Evolutionary conservation across 2,797 vertebrate species (phyloP).

Genomic region (Parauchenoglanis punctatus): DNA sequence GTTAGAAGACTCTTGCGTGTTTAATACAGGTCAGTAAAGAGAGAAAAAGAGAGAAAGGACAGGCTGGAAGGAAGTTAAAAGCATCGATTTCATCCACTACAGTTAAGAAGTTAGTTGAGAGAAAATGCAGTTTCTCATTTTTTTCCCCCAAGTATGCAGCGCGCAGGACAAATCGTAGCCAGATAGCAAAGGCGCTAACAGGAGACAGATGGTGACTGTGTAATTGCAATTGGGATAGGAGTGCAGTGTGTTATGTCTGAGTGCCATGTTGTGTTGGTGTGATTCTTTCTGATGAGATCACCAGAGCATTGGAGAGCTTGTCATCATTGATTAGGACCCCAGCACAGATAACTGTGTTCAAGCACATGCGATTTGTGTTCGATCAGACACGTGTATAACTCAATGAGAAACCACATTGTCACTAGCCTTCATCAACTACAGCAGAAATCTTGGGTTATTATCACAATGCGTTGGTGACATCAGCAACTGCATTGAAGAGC

Average conservation of each 20-base stretch:
- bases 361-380: constrained; percentile 63
- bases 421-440: constrained; percentile 75
- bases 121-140: constrained; percentile 85
- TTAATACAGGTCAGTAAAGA: constrained; percentile 77
- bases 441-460: constrained; percentile 73
- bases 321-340: constrained; percentile 66
- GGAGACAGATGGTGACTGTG: constrained; percentile 62
- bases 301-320: constrained; percentile 66
- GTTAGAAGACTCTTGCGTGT: constrained; percentile 79
- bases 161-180: constrained; percentile 78
- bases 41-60: constrained; percentile 56
- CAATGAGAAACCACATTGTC: constrained; percentile 86
- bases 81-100: constrained; percentile 77
- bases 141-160: constrained; percentile 67
- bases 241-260: constrained; percentile 27
- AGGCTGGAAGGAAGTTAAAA: constrained; percentile 72
- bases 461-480: constrained; percentile 78
- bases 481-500: constrained; percentile 81
- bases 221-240: constrained; percentile 57
- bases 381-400: constrained; percentile 63
- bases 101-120: constrained; percentile 79
- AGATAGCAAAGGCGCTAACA: constrained; percentile 64
- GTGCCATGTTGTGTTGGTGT: constrained; percentile 51
- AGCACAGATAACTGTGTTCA: constrained; percentile 65
- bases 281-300: constrained; percentile 65